Evolutionary conservation across 2,113 vertebrate genomes (phyloP).

Genomic region (Mastomys coucha): DNA sequence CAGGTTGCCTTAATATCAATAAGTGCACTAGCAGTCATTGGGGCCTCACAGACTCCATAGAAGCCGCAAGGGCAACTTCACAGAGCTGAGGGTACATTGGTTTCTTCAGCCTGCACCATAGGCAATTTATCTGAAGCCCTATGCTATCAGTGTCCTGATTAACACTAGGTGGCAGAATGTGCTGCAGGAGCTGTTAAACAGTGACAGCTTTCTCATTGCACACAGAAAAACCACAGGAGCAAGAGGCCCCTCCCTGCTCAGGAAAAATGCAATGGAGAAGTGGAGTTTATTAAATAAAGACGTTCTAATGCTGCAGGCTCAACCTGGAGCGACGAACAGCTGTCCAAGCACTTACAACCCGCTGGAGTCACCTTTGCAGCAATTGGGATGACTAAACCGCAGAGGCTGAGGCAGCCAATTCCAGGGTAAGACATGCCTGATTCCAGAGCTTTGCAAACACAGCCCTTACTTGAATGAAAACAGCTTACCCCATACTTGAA

Average conservation of each 20-base stretch:
- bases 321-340: background rate
- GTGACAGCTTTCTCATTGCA: background rate
- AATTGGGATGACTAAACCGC: background rate
- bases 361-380: background rate
- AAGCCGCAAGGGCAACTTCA: background rate
- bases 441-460: background rate
- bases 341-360: background rate
- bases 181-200: constrained; percentile 11
- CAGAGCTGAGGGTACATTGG: background rate
- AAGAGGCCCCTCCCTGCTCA: background rate
- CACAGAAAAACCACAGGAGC: background rate
- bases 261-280: background rate
- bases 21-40: constrained; percentile 40
- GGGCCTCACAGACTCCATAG: background rate
- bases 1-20: constrained; percentile 49
- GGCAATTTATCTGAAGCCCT: constrained; percentile 3
- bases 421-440: constrained; percentile 25
- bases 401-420: background rate
- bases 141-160: background rate
- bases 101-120: background rate
- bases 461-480: background rate
- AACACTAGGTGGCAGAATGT: background rate
- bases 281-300: background rate
- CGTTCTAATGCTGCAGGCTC: constrained; percentile 19
- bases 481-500: background rate